These are phyloP conservation scores for Leptosomus discolor DNA, from an alignment of 2,113 vertebrate species.

Conservation along the genomic window DNA sequence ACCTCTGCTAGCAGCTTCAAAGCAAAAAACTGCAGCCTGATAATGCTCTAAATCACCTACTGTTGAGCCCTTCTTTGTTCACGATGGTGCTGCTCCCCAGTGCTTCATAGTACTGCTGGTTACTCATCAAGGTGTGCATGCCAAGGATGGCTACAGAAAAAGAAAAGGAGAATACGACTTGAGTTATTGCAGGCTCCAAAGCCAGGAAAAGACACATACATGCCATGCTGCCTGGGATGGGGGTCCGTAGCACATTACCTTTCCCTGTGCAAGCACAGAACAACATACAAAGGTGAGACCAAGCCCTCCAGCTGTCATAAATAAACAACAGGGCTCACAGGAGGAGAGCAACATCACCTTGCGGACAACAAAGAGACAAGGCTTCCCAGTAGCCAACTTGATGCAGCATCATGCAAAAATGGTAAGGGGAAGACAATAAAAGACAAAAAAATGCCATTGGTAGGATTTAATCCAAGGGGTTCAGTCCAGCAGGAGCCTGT, in stretches of 20 bases:
- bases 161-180: background rate
- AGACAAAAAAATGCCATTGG: background rate
- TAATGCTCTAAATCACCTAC: slow-evolving; percentile 74
- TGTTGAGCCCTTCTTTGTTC: slow-evolving; percentile 98
- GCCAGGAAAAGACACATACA: background rate
- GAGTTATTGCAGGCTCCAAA: background rate
- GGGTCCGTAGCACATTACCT: fast-evolving
- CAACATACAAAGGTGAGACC: background rate
- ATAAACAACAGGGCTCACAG: background rate
- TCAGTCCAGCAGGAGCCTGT: background rate
- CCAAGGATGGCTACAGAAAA: slow-evolving; percentile 89
- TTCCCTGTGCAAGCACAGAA: background rate
- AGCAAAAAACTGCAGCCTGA: background rate
- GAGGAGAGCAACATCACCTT: background rate
- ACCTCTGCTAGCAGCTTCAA: background rate
- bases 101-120: slow-evolving; percentile 98
- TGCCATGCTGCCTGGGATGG: background rate
- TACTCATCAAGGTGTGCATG: slow-evolving; percentile 99
- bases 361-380: background rate
- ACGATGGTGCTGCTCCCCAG: slow-evolving; percentile 94
- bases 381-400: background rate
- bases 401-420: background rate
- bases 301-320: background rate
- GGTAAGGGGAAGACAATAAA: background rate
- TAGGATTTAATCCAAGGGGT: background rate